Percentiles rank a stretch among this genome's conserved stretches.
Conservation (phyloP, 1,140 invertebrate genomes). For the Trinorchestia longiramus region DNA sequence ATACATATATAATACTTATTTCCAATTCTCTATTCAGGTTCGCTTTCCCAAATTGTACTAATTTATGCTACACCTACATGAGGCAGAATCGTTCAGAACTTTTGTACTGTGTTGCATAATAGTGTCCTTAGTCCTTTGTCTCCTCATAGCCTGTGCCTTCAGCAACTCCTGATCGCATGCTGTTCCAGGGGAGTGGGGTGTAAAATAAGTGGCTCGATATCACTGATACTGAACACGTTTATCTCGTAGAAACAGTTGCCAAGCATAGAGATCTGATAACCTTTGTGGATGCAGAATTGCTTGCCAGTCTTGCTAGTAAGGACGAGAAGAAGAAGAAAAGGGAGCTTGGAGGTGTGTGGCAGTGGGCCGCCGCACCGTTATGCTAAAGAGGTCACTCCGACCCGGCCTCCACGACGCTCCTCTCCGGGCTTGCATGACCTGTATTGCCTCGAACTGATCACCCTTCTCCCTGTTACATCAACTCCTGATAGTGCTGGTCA, state of each 20-base stretch:
- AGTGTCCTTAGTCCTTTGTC: not conserved
- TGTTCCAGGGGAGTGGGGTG: not conserved
- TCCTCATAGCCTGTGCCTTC: not conserved
- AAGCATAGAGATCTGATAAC: too few relatives aligned
- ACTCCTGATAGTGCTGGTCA: not conserved
- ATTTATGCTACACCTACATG: not conserved
- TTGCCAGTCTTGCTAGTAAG: not conserved
- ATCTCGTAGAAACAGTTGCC: not conserved
- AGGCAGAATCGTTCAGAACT: not conserved
- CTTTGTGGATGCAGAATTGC: not conserved
- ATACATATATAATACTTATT: too few relatives aligned
- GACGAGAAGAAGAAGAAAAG: not conserved
- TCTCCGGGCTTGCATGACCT: conserved; percentile 5
- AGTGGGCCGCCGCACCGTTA: conserved; percentile 25
- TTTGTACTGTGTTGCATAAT: not conserved
- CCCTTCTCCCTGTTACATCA: not conserved
- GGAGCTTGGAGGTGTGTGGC: not conserved
- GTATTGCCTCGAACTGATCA: not conserved
- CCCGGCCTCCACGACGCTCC: not conserved
- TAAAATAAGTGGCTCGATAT: not conserved
- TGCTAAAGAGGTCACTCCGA: conserved; percentile 36
- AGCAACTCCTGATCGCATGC: not conserved
- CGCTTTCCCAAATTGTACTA: too few relatives aligned
- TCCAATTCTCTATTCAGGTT: too few relatives aligned
- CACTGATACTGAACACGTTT: not conserved